phyloP scores from a whole-genome alignment of 1,140 invertebrate genomes.

The Diachasmimorpha longicaudata region DNA sequence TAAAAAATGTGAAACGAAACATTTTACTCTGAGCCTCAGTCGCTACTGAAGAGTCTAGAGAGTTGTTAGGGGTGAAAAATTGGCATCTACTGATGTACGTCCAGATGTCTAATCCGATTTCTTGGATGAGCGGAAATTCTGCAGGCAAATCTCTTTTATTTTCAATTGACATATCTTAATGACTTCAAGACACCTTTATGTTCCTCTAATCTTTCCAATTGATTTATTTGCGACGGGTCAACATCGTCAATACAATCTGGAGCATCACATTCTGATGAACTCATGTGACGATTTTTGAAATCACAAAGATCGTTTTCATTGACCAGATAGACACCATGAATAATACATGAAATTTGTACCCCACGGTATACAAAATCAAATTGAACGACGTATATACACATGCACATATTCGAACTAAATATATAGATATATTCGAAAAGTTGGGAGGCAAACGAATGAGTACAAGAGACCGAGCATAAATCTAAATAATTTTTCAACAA shows the following conservation, averaged over 20 bases:
- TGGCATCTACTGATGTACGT: neutral
- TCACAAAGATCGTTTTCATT: neutral
- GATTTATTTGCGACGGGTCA: too few species aligned
- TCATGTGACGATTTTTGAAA: neutral
- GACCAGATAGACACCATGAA: slow-evolving; percentile 45
- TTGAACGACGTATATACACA: slow-evolving; percentile 26
- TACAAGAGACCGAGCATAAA: slow-evolving; percentile 55
- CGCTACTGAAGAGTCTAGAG: neutral
- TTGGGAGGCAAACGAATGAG: slow-evolving; percentile 31
- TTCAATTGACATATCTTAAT: too few species aligned
- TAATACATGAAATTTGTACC: slow-evolving; percentile 62
- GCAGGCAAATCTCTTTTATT: too few species aligned
- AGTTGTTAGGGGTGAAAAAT: neutral
- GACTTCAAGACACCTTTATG: too few species aligned
- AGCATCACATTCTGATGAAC: too few species aligned
- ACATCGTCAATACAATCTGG: too few species aligned
- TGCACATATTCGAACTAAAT: slow-evolving; percentile 44
- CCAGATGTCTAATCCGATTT: too few species aligned
- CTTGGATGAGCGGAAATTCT: too few species aligned
- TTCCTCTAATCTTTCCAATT: too few species aligned
- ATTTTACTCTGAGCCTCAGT: neutral
- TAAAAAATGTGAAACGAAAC: neutral
- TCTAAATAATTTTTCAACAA: slow-evolving; percentile 58
- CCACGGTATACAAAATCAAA: slow-evolving; percentile 46
- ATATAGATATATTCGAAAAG: slow-evolving; percentile 7